Evolutionary conservation across 1,140 invertebrate species (phyloP).

Genomic region (Lethrus apterus): DNA sequence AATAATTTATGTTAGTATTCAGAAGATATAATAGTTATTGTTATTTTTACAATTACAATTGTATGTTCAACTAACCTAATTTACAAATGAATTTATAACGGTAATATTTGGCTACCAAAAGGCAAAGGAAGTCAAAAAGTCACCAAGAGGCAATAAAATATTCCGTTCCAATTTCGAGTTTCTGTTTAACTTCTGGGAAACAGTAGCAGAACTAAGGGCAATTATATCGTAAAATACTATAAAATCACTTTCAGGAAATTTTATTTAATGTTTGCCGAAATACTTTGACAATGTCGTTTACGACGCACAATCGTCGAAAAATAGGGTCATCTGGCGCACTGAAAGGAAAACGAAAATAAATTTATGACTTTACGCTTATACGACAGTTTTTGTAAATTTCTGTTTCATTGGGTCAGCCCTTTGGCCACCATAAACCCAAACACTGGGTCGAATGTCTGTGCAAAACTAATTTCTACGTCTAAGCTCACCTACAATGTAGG

Average conservation of each 20-base stretch:
- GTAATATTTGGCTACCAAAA: background rate
- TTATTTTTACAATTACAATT: background rate
- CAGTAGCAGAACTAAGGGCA: slow-evolving; percentile 16
- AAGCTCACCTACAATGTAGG: slow-evolving; percentile 12
- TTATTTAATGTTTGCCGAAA: background rate
- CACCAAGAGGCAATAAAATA: slow-evolving; percentile 1
- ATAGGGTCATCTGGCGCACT: slow-evolving; percentile 10
- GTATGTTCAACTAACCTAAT: background rate
- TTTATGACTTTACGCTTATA: slow-evolving; percentile 13
- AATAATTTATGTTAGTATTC: slow-evolving; percentile 1
- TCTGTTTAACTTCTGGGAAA: slow-evolving; percentile 12
- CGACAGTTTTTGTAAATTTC: slow-evolving; percentile 16
- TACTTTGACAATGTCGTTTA: slow-evolving; percentile 15
- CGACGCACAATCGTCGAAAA: slow-evolving; percentile 8
- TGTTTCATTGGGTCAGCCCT: slow-evolving; percentile 16
- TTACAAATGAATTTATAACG: slow-evolving; percentile 6
- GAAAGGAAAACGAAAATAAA: slow-evolving; percentile 20
- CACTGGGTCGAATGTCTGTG: background rate
- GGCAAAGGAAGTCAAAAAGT: slow-evolving; percentile 5
- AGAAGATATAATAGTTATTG: too few relatives aligned
- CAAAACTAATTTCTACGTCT: background rate
- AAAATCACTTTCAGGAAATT: slow-evolving; percentile 11
- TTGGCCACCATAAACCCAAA: slow-evolving; percentile 16
- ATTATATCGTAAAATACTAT: slow-evolving; percentile 20
- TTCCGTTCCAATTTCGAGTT: slow-evolving; percentile 9